Base-by-base conservation (phyloP, 2,113 vertebrate species). In the Dissostichus mawsoni region DNA sequence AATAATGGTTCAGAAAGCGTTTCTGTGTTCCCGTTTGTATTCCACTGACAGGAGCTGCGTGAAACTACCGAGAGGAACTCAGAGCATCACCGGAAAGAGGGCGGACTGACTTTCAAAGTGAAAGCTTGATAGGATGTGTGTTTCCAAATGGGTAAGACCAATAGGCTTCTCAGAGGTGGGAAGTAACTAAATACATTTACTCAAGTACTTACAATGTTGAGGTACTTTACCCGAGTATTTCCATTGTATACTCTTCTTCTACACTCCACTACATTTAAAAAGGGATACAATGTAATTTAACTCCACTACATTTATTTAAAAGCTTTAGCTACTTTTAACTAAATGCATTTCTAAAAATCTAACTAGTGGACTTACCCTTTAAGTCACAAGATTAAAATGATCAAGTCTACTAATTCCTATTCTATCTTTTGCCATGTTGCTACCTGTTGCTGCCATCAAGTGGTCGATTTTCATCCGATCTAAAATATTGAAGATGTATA, bases 11-110 rank as follows among this genome's bases (percentile, higher is more conserved):
- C 65, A 58, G 20, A 76, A 11, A 73, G 57, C 67, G 12, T 8
- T n/a, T 66, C 2, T 25, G 62, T 63, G 64, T 33, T 78, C 63
- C 83, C 80, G 83, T 87, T 84, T 82, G 81, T 83, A 80, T 80
- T 79, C 87, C 81, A 64, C 81, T 74, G 85, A 79, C 65, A 78
- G 78, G 23, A 45, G 88, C 82, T 92, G 88, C 59, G 85, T 73
- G 5, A 85, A 85, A 59, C 16, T 0, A 2, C 14, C 84, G n/a
- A 0, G 12, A 71, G 58, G 62, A 65, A 78, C 62, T 2, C 0
- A 14, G 69, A 45, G 84, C 55, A 36, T n/a, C 62, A 80, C 87
- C 88, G 87, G 88, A 92, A 92, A 36, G 0, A 1, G 18, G 59
- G 66, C 33, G 48, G 20, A 4, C 2, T 20, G 45, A 0, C 70